Base-by-base conservation (phyloP, 2,797 vertebrate species). In the Sciurus vulgaris region DNA sequence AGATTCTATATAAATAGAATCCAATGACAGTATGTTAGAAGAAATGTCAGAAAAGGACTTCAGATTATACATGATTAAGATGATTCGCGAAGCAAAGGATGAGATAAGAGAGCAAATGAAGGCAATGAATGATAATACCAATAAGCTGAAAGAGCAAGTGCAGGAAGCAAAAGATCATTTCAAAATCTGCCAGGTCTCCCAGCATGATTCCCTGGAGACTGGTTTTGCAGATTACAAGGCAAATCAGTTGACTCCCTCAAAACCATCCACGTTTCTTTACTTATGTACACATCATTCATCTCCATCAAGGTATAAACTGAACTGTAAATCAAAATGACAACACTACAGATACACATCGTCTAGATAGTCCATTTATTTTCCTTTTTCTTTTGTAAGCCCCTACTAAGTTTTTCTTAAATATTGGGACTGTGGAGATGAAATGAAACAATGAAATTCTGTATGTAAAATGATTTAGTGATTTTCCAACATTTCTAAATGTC, bases 271-370 rank as follows among this genome's bases (percentile, higher is more conserved):
- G 10, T 5, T 30, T 28, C 6, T 26, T 49, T 44, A 24, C 38
- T 56, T 13, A 38, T 3, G 0, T 69, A 17, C 3, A 3, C 15
- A 6, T 44, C 30, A 65, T 65, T 65, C 59, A 9, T 10, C 59
- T 56, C 30, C 41, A 44, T 1, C 51, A 35, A 85, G 44, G 6
- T 17, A 63, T 2, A 49, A 73, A 26, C 13, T 28, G 41, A 63
- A 78, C 13, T 73, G 38, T 69, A 81, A 81, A 38, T 77, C 30
- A 73, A 59, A 93, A 81, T 56, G 69, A 81, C 35, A 76, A 13
- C 7, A 35, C 9, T 59, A 14, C 0, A 54, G 4, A 5, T 18
- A 74, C 0, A 17, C 0, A 9, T 15, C 15, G 28, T 18, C 10
- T 54, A 44, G 4, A 81, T 1, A 6, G 18, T 5, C 41, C 15